Conservation (phyloP, 2,113 vertebrate genomes). For the Paraplagusia blochii region DNA sequence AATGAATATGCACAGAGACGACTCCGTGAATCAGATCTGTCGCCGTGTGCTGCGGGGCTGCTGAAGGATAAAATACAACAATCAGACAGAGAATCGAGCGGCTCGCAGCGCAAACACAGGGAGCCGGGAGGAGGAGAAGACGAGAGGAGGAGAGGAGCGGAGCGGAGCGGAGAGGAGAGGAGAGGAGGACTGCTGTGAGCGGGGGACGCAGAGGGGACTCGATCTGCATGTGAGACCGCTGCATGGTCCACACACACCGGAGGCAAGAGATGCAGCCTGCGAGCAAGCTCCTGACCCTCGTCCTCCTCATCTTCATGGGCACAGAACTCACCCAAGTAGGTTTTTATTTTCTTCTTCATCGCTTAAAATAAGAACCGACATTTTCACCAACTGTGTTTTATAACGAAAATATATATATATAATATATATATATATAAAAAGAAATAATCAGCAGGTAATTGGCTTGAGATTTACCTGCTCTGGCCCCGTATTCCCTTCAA, state of each 20-base stretch:
- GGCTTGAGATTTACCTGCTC: constrained; percentile 51
- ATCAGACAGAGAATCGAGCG: constrained; percentile 25
- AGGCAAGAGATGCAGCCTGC: constrained; percentile 89
- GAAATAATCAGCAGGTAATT: constrained; percentile 36
- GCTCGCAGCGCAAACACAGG: constrained; percentile 7
- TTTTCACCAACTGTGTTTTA: background rate
- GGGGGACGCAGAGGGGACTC: constrained; percentile 57
- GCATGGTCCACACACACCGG: constrained; percentile 69
- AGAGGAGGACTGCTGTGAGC: constrained; percentile 54
- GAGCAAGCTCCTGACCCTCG: constrained; percentile 90
- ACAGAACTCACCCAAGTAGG: constrained; percentile 98
- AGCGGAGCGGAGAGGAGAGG: constrained; percentile 23
- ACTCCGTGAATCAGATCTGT: constrained; percentile 72
- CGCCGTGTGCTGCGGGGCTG: constrained; percentile 74
- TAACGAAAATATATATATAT: too few relatives aligned
- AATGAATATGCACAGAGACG: constrained; percentile 84
- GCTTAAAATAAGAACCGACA: background rate
- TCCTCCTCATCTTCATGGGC: constrained; percentile 92
- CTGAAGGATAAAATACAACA: constrained; percentile 63
- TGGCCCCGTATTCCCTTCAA: constrained; percentile 43
- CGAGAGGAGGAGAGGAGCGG: background rate
- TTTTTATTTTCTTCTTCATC: constrained; percentile 26
- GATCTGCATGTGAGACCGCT: constrained; percentile 81
- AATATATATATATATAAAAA: too few relatives aligned
- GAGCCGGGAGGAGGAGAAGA: constrained; percentile 8